A percentile compares a stretch with the other conserved stretches of the same genome.
These are phyloP conservation scores for Heliothis virescens DNA, from an alignment of 1,140 invertebrate genomes.

Conservation along the genomic window DNA sequence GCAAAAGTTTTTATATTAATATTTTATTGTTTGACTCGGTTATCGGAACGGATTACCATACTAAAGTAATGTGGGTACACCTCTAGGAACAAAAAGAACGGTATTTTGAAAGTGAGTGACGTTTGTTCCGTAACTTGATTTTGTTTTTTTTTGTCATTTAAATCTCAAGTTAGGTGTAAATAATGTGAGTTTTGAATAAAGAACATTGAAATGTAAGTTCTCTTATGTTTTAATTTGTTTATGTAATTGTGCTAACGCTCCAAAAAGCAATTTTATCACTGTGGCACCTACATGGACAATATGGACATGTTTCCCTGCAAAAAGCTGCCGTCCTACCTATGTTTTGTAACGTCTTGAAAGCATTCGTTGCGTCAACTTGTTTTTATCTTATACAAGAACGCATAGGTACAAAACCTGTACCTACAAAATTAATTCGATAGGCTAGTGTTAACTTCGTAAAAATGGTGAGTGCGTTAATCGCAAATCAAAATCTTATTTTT, in stretches of 20 bases:
- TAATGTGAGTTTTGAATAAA: too few relatives aligned
- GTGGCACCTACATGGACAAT: too few relatives aligned
- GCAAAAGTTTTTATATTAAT: too few relatives aligned
- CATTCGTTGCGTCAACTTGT: neutral
- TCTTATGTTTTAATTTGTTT: too few relatives aligned
- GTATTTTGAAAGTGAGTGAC: neutral
- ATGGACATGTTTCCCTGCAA: neutral
- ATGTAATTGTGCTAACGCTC: too few relatives aligned
- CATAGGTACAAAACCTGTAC: too few relatives aligned
- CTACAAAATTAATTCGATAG: neutral
- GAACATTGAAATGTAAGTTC: too few relatives aligned
- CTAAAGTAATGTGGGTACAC: constrained; percentile 51
- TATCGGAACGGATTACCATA: constrained; percentile 55
- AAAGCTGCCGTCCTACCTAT: too few relatives aligned
- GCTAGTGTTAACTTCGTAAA: neutral
- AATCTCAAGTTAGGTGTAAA: too few relatives aligned
- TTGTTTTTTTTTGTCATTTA: too few relatives aligned
- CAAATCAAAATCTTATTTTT: constrained; percentile 14
- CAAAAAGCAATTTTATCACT: too few relatives aligned
- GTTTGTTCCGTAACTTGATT: too few relatives aligned
- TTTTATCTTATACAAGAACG: neutral
- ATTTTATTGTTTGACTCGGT: constrained; percentile 62
- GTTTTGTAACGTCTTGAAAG: constrained; percentile 1
- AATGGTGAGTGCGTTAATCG: constrained; percentile 8
- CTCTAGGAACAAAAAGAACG: constrained; percentile 40